phyloP scores from a whole-genome alignment of 2,888 invertebrate species.

The Rambutsinella grinnellia region DNA sequence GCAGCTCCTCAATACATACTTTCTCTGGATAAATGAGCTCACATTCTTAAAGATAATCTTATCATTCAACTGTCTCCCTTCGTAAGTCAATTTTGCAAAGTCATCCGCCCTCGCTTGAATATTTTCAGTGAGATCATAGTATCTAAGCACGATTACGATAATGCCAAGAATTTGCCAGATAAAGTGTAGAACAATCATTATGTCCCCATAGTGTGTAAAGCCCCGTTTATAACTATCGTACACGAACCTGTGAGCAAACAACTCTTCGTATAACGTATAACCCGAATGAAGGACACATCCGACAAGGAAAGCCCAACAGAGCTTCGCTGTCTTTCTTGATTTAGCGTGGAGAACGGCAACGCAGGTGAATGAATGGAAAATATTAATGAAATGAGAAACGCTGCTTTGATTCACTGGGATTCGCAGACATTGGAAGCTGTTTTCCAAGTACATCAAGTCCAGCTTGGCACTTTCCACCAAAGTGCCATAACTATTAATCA shows the following conservation, averaged over 20 bases:
- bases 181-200: too few relatives aligned
- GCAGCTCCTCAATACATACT: conserved; percentile 49
- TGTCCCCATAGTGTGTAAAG: neutral
- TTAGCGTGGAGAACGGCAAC: conserved; percentile 41
- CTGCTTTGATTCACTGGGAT: conserved; percentile 12
- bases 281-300: conserved; percentile 21
- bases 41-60: conserved; percentile 54
- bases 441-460: conserved; percentile 15
- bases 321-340: conserved; percentile 20
- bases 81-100: conserved; percentile 32
- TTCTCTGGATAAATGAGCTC: conserved; percentile 51
- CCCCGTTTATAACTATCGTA: neutral
- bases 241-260: conserved; percentile 16
- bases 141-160: conserved; percentile 42
- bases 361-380: conserved; percentile 31
- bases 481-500: conserved; percentile 21
- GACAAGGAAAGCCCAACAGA: conserved; percentile 41
- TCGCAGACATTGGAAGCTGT: conserved; percentile 33
- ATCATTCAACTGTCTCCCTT: conserved; percentile 51
- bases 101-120: conserved; percentile 32
- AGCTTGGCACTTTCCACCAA: conserved; percentile 38
- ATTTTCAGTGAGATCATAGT: conserved; percentile 44
- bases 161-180: conserved; percentile 19
- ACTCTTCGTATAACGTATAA: conserved; percentile 16
- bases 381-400: conserved; percentile 28